Base-by-base conservation (phyloP, 1,140 invertebrate species). In the Penaeus chinensis region DNA sequence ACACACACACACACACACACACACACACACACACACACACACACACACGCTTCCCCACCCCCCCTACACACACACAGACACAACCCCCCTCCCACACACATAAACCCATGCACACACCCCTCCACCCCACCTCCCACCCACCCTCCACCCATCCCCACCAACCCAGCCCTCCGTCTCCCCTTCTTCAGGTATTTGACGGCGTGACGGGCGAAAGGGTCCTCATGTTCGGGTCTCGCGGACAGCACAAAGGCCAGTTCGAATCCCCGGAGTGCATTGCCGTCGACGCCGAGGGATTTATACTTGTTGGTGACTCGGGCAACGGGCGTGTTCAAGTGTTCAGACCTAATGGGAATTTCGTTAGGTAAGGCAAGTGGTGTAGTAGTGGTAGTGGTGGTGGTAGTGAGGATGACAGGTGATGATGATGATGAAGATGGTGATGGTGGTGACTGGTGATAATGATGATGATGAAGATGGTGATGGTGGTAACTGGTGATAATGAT, bases 271-370 rank as follows among this genome's bases (percentile, higher is more conserved):
- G 95, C 0, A 92, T 96, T 22, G 94, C 95, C 0, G 93, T 96
- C 0, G 96, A 96, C 91, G 93, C 93, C 3, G 91, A 95, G 90
- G 95, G 95, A 5, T 95, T 95, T 91, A 94, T 96, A 78, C 91
- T 96, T 4, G 95, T 96, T 0, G 96, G 95, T 0, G 96, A 96
- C 91, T 95, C 94, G 22, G 96, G 95, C 3, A 96, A 96, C 91
- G 95, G 95, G 77, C 93, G 96, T 37, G 93, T 96, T 16, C 95
- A 96, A 92, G 94, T 96, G 20, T 96, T 96, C 91, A 93, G 94
- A 80, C 93, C 93, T 0, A 93, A 94, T 82, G 95, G 95, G 42
- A 93, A 93, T 82, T 92, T 95, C 42, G 92, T 96, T 4, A 88
- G 89, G 89, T 90, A 69, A 85, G 74, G 54, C 24, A 10, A 20